Percentiles rank a stretch among this genome's conserved stretches.
Conservation (phyloP, 2,888 invertebrate species). For the Arrhopalites spinosus region DNA sequence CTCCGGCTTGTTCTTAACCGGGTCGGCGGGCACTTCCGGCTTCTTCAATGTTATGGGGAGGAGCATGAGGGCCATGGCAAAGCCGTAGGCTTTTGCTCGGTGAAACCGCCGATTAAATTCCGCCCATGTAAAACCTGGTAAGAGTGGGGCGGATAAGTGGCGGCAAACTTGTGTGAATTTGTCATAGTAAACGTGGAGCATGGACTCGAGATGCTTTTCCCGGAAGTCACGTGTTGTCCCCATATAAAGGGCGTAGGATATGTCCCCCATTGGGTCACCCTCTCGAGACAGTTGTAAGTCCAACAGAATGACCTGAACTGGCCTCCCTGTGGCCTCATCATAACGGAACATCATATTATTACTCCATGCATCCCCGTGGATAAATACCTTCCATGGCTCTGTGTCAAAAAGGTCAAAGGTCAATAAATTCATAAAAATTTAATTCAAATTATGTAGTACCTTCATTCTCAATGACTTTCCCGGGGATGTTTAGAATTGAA, state of each 20-base stretch:
- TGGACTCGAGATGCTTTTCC: conserved; percentile 10
- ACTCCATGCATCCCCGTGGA: conserved; percentile 48
- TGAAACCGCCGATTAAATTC: neutral
- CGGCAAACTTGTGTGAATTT: conserved; percentile 34
- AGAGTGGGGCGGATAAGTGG: conserved; percentile 4
- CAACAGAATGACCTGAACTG: conserved; percentile 14
- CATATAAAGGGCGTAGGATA: conserved; percentile 43
- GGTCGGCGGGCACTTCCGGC: neutral
- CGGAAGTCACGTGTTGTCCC: conserved; percentile 39
- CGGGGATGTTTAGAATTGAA: neutral
- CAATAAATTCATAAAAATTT: neutral
- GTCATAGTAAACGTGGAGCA: conserved; percentile 29
- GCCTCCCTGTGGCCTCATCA: conserved; percentile 33
- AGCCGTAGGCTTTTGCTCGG: conserved; percentile 32
- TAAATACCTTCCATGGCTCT: conserved; percentile 44
- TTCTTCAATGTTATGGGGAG: conserved; percentile 38
- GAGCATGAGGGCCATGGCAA: conserved; percentile 11
- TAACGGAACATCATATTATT: conserved; percentile 51
- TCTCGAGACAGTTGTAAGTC: conserved; percentile 46
- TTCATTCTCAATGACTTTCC: neutral
- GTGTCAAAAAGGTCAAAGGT: neutral
- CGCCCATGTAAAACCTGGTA: neutral
- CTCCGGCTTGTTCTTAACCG: neutral
- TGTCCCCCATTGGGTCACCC: conserved; percentile 40
- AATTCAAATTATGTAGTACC: neutral